phyloP scores from a whole-genome alignment of 2,888 invertebrate species.

The Stegophylla sp. region DNA sequence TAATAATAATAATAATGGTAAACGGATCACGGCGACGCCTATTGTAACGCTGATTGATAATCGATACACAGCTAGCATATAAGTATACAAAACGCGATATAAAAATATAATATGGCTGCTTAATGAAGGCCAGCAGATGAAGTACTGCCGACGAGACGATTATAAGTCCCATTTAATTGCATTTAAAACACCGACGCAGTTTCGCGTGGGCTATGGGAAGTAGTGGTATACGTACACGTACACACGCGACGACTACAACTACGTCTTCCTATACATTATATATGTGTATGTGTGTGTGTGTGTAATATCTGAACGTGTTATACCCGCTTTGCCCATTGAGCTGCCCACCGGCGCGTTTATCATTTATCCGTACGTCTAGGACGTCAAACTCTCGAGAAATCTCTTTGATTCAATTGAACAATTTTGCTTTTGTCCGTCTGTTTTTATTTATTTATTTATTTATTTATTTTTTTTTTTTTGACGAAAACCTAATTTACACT shows the following conservation, averaged over 20 bases:
- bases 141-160: background rate
- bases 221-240: background rate
- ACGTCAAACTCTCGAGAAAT: background rate
- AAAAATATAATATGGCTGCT: background rate
- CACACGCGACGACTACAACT: background rate
- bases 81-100: no score
- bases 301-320: background rate
- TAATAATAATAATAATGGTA: background rate
- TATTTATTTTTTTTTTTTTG: background rate
- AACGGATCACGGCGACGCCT: slow-evolving; percentile 22
- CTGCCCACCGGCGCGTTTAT: slow-evolving; percentile 11
- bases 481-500: no score
- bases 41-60: slow-evolving; percentile 29
- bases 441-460: background rate
- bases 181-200: slow-evolving; percentile 37
- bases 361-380: background rate
- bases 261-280: background rate
- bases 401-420: background rate
- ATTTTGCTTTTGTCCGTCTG: background rate
- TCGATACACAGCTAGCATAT: slow-evolving; percentile 7
- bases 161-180: slow-evolving; percentile 50
- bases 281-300: background rate
- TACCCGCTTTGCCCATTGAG: background rate
- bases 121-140: slow-evolving; percentile 22
- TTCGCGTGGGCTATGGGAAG: slow-evolving; percentile 18